Conservation (phyloP, 2,797 vertebrate species). For the Coluber constrictor region DNA sequence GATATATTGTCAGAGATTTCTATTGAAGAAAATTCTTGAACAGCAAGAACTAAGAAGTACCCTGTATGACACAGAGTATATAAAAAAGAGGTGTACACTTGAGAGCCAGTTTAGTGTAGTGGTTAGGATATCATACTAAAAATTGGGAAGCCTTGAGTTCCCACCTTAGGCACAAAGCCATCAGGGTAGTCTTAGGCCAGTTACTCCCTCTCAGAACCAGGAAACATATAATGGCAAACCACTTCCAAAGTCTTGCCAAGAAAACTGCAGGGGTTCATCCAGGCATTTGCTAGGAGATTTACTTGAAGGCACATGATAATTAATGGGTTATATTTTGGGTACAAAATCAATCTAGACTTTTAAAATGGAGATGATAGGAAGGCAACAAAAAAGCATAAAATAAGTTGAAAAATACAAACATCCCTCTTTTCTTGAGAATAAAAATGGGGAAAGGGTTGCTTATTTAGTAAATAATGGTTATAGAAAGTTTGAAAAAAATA, state of each 20-base stretch:
- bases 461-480: background rate
- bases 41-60: background rate
- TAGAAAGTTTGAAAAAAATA: background rate
- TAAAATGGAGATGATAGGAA: background rate
- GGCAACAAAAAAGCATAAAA: background rate
- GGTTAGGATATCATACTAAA: background rate
- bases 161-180: background rate
- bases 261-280: background rate
- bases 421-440: background rate
- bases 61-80: background rate
- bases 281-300: background rate
- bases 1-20: background rate
- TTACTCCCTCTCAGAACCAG: background rate
- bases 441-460: background rate
- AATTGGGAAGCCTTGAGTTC: background rate
- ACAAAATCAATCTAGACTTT: background rate
- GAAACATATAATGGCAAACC: background rate
- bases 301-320: background rate
- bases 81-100: background rate
- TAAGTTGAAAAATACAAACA: background rate
- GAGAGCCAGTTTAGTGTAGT: background rate
- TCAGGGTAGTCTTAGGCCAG: background rate
- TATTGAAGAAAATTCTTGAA: background rate
- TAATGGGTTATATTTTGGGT: background rate
- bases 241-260: background rate